Evolutionary conservation across 1,140 invertebrate species (phyloP), one percentile per base, ranked within the genome.

Genomic region (Lepeophtheirus salmonis): DNA sequence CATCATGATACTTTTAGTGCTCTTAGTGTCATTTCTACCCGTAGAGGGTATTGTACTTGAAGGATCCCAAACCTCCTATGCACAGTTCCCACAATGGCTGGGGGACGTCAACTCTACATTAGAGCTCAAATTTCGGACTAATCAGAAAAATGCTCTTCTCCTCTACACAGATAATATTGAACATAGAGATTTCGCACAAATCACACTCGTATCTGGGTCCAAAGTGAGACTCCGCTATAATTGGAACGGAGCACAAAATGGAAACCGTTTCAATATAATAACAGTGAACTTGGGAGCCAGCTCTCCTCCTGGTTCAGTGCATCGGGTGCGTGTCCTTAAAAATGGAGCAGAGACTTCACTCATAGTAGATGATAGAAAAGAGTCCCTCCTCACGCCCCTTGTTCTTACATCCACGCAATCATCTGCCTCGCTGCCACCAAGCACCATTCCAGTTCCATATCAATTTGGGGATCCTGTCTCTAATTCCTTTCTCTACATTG

Each of bases 401-500:
- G 30, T 41, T 10, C 30, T 41, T n/a, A 41, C 30, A 10, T 41
- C 30, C 30, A 41, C 30, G 30, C 30, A 41, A n/a, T 41, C 30
- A 6, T 41, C 30, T 6, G 30, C 6, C 30, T 41, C 30, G 6
- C 30, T 10, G n/a, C 30, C 30, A 41, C 30, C 30, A n/a, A 6
- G 6, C 6, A 41, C 30, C 6, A 41, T n/a, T 6, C 6, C 30
- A n/a, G 30, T 41, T 41, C 30, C 30, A 6, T 41, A 41, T 41
- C 30, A 20, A 17, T 57, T 57, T 41, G 55, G 55, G 22, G 22
- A 57, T 41, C 2, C 26, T 24, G 21, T 25, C 16, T 26, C 80
- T 51, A 91, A 91, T 71, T 89, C 86, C 2, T 86, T 87, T 70
- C 84, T 92, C 21, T 94, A 87, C 70, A 78, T 95, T 50, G 89